Evolutionary conservation across 2,113 vertebrate species (phyloP), one percentile per base, ranked within the genome.

Genomic region (Seriola rivoliana): DNA sequence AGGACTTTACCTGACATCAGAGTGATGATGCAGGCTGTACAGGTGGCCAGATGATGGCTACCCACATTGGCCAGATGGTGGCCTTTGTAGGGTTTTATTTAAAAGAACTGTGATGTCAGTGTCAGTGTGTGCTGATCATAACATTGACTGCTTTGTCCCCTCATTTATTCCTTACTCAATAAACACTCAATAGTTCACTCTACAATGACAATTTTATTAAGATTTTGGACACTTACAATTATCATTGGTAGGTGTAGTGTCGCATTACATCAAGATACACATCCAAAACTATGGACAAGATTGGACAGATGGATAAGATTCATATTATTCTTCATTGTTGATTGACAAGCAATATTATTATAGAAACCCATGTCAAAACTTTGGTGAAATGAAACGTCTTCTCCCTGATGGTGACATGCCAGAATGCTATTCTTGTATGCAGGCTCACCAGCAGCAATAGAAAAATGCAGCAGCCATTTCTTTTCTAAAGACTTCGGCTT

Each of bases 11-110:
- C 65, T 75, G 79, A 85, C 77, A 50, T 58, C 29, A 42, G 79
- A 81, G 58, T 44, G 58, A 81, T 83, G 50, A 75, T 77, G 32
- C 17, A 25, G 69, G 40, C 68, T 59, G 54, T 32, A 34, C 48
- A 48, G 55, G 59, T 64, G n/a, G 57, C 76, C 82, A 75, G 73
- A 78, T 83, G 82, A 78, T 50, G 62, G 72, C 63, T 70, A 67
- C 58, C 66, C 70, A 64, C 58, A 11, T 36, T 3, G 65, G 32
- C 55, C 73, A 85, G 73, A 80, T 75, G 44, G 64, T 50, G 44
- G 14, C 63, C 25, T 81, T 80, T 63, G 3, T 42, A 40, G 13
- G 36, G 54, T 63, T 21, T 48, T 46, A 50, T 77, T 23, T 60
- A 42, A 69, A 65, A 23, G 11, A 82, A 64, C 10, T 66, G 14